Evolutionary conservation across 1,140 invertebrate species (phyloP).

Genomic region (Helicoverpa armigera): DNA sequence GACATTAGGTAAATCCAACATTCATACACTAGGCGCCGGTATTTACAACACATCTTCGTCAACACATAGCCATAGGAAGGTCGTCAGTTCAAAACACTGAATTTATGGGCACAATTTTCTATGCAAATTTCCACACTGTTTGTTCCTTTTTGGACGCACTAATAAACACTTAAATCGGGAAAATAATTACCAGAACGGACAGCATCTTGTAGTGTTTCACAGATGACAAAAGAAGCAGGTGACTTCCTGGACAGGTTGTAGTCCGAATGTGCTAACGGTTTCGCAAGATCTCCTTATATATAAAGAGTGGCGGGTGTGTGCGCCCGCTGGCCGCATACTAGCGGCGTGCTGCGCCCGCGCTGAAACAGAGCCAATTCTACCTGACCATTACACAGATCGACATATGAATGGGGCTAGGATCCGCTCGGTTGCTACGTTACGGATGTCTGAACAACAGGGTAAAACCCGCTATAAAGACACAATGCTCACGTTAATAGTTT

Average conservation of each 20-base stretch:
- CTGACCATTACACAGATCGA: slow-evolving; percentile 72
- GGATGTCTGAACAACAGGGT: slow-evolving; percentile 48
- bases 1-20: slow-evolving; percentile 62
- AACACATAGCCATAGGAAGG: slow-evolving; percentile 61
- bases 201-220: slow-evolving; percentile 66
- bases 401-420: slow-evolving; percentile 69
- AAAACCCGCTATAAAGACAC: slow-evolving; percentile 48
- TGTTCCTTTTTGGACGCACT: neutral
- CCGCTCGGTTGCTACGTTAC: slow-evolving; percentile 54
- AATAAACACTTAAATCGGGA: slow-evolving; percentile 21
- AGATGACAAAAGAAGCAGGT: slow-evolving; percentile 69
- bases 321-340: slow-evolving; percentile 63
- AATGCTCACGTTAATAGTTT: slow-evolving; percentile 48
- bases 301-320: slow-evolving; percentile 71
- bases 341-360: slow-evolving; percentile 64
- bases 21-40: slow-evolving; percentile 60
- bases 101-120: slow-evolving; percentile 51
- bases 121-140: slow-evolving; percentile 43
- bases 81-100: slow-evolving; percentile 59
- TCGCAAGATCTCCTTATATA: slow-evolving; percentile 82
- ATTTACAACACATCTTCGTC: slow-evolving; percentile 66
- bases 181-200: slow-evolving; percentile 74
- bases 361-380: slow-evolving; percentile 79
- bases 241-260: slow-evolving; percentile 79
- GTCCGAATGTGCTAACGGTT: slow-evolving; percentile 81